Base-by-base conservation (phyloP, 2,888 invertebrate species). In the Apotomis betuletana region DNA sequence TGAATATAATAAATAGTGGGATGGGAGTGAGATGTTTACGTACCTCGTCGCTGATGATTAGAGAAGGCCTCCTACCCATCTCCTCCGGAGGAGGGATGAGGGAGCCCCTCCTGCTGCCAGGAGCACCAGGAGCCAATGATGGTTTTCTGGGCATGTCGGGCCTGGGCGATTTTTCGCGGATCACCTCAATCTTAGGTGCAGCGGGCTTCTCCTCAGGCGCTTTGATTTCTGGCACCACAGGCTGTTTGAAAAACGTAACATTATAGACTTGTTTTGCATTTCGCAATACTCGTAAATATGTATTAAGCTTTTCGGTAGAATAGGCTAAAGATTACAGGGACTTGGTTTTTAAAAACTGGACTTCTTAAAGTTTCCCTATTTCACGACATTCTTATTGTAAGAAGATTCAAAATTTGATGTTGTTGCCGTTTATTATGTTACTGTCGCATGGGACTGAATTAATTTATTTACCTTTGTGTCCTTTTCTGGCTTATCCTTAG, bases 1-100 rank as follows among this genome's bases (percentile, higher is more conserved):
- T 60, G 36, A 5, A 59, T 46, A 57, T 60, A 51, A 9, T 75
- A 67, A 64, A 74, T 62, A 52, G 54, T 72, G 69, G 73, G 41
- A 13, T 57, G 77, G 65, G 9, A 62, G 69, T 13, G 60, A 74
- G 12, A 36, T 12, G 10, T 55, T 38, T 89, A 92, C 94, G 90
- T 96, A 98, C 98, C 97, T 98, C 98, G 90, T 98, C 98, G 87
- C 97, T 97, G 87, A 98, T 98, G 84, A 98, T 97, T 80, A 98
- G 95, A 81, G 97, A 97, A 79, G 98, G 97, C 81, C 98, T 95
- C 83, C 98, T 95, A 83, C 96, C 96, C 90, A 96, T 96, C 88
- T 96, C 96, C 88, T 98, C 98, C 77, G 97, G 98, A 6, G 97
- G 97, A 81, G 98, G 98, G 85, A 98, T 96, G 74, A 98, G 95